Conservation (phyloP, 2,888 invertebrate genomes). For the Trissoscelio sp. region DNA sequence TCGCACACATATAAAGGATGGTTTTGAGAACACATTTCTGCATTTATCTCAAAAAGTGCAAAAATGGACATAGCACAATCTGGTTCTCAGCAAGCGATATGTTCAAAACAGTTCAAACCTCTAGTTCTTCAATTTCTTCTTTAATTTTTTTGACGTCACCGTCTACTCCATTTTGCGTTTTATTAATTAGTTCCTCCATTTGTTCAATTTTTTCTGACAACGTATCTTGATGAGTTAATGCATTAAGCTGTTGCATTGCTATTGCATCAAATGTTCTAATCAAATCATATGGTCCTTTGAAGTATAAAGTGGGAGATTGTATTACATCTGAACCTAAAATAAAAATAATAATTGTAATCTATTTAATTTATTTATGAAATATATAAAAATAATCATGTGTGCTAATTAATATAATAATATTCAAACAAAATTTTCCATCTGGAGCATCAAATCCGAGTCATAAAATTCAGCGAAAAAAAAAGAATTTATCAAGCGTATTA, state of each 20-base stretch:
- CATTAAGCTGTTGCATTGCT: slow-evolving; percentile 87
- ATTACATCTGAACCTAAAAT: slow-evolving; percentile 91
- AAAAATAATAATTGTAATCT: too few relatives aligned
- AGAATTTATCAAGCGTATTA: background rate
- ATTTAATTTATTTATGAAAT: too few relatives aligned
- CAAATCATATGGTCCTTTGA: slow-evolving; percentile 85
- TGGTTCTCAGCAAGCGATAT: too few relatives aligned
- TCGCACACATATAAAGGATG: too few relatives aligned
- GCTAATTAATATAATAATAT: too few relatives aligned
- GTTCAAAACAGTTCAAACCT: too few relatives aligned
- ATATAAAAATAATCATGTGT: too few relatives aligned
- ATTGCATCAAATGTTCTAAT: slow-evolving; percentile 86
- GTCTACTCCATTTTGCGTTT: slow-evolving; percentile 83
- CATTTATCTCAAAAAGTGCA: too few relatives aligned
- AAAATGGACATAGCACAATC: too few relatives aligned
- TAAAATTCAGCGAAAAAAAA: background rate
- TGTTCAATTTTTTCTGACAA: slow-evolving; percentile 85
- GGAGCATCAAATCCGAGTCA: background rate
- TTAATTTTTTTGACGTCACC: slow-evolving; percentile 82
- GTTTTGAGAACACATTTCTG: too few relatives aligned
- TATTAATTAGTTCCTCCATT: slow-evolving; percentile 83
- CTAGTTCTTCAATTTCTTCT: slow-evolving; percentile 82
- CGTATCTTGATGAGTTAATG: slow-evolving; percentile 86
- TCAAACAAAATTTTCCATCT: too few relatives aligned
- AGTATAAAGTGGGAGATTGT: slow-evolving; percentile 85